Percentiles rank a stretch among this genome's conserved stretches.
phyloP scores from a whole-genome alignment of 2,888 invertebrate species.

The Eristalis pertinax region DNA sequence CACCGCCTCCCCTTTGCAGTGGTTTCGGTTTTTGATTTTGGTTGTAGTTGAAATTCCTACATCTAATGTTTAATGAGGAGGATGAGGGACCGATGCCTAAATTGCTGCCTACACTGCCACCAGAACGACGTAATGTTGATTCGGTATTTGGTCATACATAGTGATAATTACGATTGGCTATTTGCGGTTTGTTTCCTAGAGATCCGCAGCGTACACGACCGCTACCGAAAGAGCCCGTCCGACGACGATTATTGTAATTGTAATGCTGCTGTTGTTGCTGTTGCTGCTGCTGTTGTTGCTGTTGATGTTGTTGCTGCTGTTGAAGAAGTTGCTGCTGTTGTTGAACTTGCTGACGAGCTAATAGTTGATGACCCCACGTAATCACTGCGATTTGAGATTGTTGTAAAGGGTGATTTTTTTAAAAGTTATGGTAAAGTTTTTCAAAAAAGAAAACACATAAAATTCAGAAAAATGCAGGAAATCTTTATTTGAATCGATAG shows the following conservation, averaged over 20 bases:
- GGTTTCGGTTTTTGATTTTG: slow-evolving; percentile 64
- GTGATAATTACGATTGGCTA: slow-evolving; percentile 79
- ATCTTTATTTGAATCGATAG: too few relatives aligned
- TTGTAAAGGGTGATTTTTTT: too few relatives aligned
- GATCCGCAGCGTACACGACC: slow-evolving; percentile 81
- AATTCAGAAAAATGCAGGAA: too few relatives aligned
- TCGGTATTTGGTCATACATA: slow-evolving; percentile 77
- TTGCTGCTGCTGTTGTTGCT: slow-evolving; percentile 76
- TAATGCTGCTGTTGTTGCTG: slow-evolving; percentile 75
- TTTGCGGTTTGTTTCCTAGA: slow-evolving; percentile 80
- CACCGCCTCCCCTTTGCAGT: slow-evolving; percentile 45
- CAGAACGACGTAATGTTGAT: slow-evolving; percentile 75
- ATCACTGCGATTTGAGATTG: slow-evolving; percentile 81
- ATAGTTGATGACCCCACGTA: slow-evolving; percentile 79
- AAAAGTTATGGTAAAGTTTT: too few relatives aligned
- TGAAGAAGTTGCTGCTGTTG: slow-evolving; percentile 77
- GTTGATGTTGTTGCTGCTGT: slow-evolving; percentile 77
- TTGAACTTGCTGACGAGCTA: slow-evolving; percentile 75
- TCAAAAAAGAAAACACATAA: too few relatives aligned
- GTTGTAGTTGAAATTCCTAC: slow-evolving; percentile 52
- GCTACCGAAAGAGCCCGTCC: slow-evolving; percentile 80
- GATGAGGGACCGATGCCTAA: slow-evolving; percentile 76
- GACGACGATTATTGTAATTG: slow-evolving; percentile 77
- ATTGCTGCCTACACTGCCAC: slow-evolving; percentile 76
- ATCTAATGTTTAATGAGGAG: slow-evolving; percentile 68